phyloP scores from a whole-genome alignment of 2,113 vertebrate species.

The Serranochromis macrocephalus region DNA sequence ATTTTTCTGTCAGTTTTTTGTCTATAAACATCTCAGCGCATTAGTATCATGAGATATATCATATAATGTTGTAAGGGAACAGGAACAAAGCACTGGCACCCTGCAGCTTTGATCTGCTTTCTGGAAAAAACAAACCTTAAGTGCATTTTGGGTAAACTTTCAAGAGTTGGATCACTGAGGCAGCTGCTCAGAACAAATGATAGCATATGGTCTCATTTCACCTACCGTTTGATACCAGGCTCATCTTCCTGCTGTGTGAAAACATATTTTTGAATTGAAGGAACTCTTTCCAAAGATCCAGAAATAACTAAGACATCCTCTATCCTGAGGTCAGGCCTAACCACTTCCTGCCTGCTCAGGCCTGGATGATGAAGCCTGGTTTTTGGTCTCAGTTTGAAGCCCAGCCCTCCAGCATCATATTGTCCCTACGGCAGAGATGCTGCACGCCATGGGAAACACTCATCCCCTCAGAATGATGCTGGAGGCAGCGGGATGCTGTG shows the following conservation, averaged over 20 bases:
- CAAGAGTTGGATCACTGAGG: neutral
- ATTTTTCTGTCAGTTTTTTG: neutral
- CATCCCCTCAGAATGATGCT: neutral
- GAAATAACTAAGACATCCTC: neutral
- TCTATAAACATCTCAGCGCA: neutral
- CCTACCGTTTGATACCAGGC: neutral
- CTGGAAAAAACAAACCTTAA: neutral
- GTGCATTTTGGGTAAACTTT: neutral
- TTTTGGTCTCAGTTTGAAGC: neutral
- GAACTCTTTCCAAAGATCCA: neutral
- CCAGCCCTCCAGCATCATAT: neutral
- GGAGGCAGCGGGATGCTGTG: neutral
- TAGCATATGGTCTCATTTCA: neutral
- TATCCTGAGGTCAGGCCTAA: neutral
- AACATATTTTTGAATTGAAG: neutral
- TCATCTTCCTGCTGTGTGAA: neutral
- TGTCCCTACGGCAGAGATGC: neutral
- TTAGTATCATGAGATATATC: neutral
- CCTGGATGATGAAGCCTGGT: neutral
- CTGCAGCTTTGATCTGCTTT: neutral
- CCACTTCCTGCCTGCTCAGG: rapidly evolving
- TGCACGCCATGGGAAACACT: neutral
- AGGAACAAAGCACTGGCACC: neutral
- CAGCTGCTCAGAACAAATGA: neutral
- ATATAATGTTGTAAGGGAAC: neutral